phyloP scores from a whole-genome alignment of 2,797 vertebrate species.

The Anolis apletophallus region DNA sequence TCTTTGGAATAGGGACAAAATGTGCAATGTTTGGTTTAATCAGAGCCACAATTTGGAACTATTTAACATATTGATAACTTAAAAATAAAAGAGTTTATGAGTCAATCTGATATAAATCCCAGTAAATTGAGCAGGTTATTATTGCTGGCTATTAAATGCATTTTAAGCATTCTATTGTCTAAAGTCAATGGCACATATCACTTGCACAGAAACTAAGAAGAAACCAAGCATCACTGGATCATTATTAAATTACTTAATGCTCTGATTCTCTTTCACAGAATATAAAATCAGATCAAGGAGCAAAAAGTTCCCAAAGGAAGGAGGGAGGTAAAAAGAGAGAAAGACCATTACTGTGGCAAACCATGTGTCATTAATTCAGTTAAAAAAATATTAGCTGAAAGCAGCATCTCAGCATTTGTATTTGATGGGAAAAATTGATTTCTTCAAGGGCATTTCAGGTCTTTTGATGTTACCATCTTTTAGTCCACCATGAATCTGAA shows the following conservation, averaged over 20 bases:
- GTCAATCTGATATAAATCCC: background rate
- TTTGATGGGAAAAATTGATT: slow-evolving; percentile 87
- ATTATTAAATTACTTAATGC: slow-evolving; percentile 68
- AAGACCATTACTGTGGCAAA: slow-evolving; percentile 71
- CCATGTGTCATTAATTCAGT: slow-evolving; percentile 84
- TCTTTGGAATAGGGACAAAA: background rate
- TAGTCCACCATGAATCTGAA: slow-evolving; percentile 84
- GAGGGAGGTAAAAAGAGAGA: slow-evolving; percentile 63
- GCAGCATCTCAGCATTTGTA: slow-evolving; percentile 83
- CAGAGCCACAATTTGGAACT: background rate
- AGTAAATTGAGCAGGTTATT: background rate
- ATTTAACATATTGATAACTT: slow-evolving; percentile 15
- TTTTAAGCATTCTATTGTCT: slow-evolving; percentile 46
- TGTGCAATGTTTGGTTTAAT: background rate
- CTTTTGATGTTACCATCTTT: slow-evolving; percentile 88
- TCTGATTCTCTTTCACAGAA: slow-evolving; percentile 74
- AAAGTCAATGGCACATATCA: slow-evolving; percentile 54
- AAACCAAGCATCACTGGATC: slow-evolving; percentile 55
- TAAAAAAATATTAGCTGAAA: slow-evolving; percentile 84
- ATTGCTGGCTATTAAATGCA: slow-evolving; percentile 16
- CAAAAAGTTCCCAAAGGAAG: slow-evolving; percentile 71
- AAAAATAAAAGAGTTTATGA: accelerated
- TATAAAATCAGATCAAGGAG: slow-evolving; percentile 78
- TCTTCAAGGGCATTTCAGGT: slow-evolving; percentile 89
- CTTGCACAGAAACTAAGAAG: slow-evolving; percentile 52